Base-by-base conservation (phyloP, 1,140 invertebrate genomes). In the Drosophila parabipectinata region DNA sequence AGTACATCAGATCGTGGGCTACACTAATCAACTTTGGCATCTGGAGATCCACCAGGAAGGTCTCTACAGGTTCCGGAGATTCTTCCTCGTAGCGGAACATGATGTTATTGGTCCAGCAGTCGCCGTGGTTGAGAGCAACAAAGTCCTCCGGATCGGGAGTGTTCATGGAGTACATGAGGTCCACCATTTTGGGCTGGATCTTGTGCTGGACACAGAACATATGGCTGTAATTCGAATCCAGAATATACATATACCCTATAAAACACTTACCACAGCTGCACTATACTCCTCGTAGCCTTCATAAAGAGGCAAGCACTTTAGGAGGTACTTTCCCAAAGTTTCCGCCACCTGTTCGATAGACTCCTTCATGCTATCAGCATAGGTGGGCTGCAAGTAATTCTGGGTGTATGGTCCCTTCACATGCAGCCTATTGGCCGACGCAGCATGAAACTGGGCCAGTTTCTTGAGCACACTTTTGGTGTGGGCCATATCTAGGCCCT, bases 81-180 rank as follows among this genome's bases (percentile, higher is more conserved):
- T 60, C 62, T 1, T 4, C 47, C 4, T 77, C 72, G 45, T 92
- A 90, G 32, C 88, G 79, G 51, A 93, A 93, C 52, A 93, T 66
- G 10, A 93, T 85, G 58, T 93, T 93, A 57, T 92, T 88, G 0
- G 60, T 60, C 79, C 84, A 90, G n/a, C 92, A 92, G 77, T 95
- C 95, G 6, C 95, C 94, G 47, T 95, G 95, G 72, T 93, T 94
- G 6, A 95, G 79, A 1, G 95, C 94, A 71, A 93, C 93, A 53
- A 95, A 94, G 30, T 93, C 92, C 18, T 93, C 92, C 0, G 91
- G 64, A 45, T 77, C 58, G 2, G 47, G 32, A 4, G 64, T 56
- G 14, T 41, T 60, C 9, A 93, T 44, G 7, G 50, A 53, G 37
- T 39, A 69, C 18, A 89, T 69, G 1, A 69, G 54, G 1, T 79